A percentile compares a stretch with the other conserved stretches of the same genome.
phyloP scores from a whole-genome alignment of 2,888 invertebrate genomes.

The Zootermopsis nevadensis region DNA sequence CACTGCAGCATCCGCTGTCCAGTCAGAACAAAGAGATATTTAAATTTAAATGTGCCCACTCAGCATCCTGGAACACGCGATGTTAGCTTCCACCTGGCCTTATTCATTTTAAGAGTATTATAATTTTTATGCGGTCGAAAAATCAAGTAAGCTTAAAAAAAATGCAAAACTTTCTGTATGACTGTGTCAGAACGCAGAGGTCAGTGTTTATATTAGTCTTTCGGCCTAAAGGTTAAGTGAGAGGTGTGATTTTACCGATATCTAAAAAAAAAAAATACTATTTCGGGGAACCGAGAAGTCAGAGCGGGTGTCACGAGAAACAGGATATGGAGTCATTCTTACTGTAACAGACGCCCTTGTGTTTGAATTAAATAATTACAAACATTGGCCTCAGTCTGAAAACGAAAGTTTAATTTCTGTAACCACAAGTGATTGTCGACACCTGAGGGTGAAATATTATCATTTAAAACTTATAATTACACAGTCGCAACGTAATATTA shows the following conservation, averaged over 20 bases:
- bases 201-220: neutral
- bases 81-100: neutral
- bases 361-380: too few relatives aligned
- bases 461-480: too few relatives aligned
- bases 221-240: neutral
- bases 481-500: too few relatives aligned
- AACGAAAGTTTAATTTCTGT: too few relatives aligned
- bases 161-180: neutral
- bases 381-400: too few relatives aligned
- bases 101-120: neutral
- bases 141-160: neutral
- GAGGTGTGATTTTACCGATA: neutral
- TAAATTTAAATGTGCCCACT: neutral
- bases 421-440: too few relatives aligned
- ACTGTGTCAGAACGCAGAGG: neutral
- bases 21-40: constrained; percentile 3
- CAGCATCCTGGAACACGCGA: neutral
- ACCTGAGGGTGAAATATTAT: too few relatives aligned
- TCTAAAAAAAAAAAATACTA: neutral
- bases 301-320: neutral
- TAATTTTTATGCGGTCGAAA: neutral
- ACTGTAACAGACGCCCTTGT: too few relatives aligned
- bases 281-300: neutral
- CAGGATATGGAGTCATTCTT: too few relatives aligned
- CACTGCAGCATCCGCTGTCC: neutral